Percentiles rank a stretch among this genome's conserved stretches.
These are phyloP conservation scores for Petrocephalus zakoni DNA, from an alignment of 2,113 vertebrate species.

Conservation along the genomic window DNA sequence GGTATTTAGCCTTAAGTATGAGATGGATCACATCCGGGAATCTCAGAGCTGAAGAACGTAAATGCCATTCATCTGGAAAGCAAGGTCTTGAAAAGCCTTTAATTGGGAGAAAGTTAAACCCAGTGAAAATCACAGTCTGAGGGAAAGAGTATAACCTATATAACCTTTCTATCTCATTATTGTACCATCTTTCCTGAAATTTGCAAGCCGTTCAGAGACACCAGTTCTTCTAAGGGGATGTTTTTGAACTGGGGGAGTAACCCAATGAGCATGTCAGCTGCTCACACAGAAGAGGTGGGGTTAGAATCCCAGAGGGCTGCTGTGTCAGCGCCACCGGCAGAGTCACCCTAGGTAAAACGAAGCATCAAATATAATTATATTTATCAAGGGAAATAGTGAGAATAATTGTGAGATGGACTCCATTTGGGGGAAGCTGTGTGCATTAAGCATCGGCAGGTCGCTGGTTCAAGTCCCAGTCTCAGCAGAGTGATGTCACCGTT, in stretches of 20 bases:
- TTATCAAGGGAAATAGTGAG: too few relatives aligned
- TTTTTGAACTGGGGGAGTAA: not conserved
- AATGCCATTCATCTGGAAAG: not conserved
- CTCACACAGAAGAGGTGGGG: not conserved
- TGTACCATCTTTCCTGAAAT: not conserved
- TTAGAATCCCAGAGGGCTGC: not conserved
- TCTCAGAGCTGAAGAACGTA: not conserved
- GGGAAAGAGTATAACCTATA: not conserved
- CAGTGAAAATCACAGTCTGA: not conserved
- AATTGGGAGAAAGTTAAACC: not conserved
- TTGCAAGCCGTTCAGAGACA: not conserved
- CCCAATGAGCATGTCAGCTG: not conserved
- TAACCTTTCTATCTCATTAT: not conserved
- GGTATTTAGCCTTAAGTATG: not conserved
- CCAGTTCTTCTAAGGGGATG: not conserved
- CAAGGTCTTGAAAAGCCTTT: not conserved
- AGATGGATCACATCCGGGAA: not conserved
- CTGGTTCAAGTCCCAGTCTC: too few relatives aligned
- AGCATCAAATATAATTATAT: too few relatives aligned
- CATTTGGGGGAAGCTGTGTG: too few relatives aligned
- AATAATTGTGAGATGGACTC: too few relatives aligned
- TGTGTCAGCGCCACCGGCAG: not conserved
- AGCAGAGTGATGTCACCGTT: too few relatives aligned
- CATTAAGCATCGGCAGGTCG: too few relatives aligned
- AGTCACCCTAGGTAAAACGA: not conserved